Percentiles rank a stretch among this genome's conserved stretches.
Evolutionary conservation across 2,113 vertebrate species (phyloP).

Genomic region (Todiramphus saurophagus): DNA sequence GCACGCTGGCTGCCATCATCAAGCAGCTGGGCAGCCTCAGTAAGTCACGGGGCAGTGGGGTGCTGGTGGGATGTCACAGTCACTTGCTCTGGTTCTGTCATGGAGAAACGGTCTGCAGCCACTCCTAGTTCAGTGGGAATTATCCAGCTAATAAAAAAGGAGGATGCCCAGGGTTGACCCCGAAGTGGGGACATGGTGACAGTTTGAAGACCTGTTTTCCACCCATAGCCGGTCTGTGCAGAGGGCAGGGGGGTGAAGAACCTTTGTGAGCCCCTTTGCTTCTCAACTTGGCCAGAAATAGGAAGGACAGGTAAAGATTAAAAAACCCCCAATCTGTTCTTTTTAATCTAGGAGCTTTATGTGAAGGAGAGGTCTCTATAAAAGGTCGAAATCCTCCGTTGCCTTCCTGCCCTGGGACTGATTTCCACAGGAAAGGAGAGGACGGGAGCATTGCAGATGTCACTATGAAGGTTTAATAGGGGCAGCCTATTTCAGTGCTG

Average conservation of each 20-base stretch:
- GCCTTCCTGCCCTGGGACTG: not conserved
- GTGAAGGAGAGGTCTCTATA: not conserved
- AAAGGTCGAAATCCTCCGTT: not conserved
- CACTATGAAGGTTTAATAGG: not conserved
- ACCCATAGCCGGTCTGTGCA: not conserved
- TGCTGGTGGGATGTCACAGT: accelerated
- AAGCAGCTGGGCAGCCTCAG: constrained; percentile 92
- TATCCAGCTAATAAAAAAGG: not conserved
- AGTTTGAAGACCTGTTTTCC: not conserved
- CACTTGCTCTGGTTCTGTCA: accelerated
- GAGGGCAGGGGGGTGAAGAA: not conserved
- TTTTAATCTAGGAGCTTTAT: not conserved
- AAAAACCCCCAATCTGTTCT: not conserved
- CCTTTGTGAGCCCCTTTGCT: not conserved
- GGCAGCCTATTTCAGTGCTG: not conserved
- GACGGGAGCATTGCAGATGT: not conserved
- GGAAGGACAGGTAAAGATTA: not conserved
- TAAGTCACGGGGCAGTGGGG: constrained; percentile 65
- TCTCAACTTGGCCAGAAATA: not conserved
- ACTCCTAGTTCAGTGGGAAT: not conserved
- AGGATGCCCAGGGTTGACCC: not conserved
- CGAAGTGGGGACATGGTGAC: not conserved
- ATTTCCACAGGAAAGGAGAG: not conserved
- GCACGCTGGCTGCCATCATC: constrained; percentile 90
- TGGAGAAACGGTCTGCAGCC: not conserved